Conservation (phyloP, 2,888 invertebrate species). For the Cataglyphis altisquamis region DNA sequence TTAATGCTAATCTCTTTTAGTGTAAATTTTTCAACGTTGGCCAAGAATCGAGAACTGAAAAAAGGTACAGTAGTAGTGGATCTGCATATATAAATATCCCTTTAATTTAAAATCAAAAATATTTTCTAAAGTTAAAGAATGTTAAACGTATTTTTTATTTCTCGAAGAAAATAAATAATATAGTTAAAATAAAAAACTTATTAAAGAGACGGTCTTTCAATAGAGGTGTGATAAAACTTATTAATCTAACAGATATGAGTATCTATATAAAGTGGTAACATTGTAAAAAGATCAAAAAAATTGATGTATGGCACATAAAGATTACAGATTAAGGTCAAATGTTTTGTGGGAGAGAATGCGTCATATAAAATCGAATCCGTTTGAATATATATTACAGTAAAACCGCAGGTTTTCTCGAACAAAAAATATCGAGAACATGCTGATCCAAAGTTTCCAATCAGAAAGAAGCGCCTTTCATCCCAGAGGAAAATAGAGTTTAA, state of each 20-base stretch:
- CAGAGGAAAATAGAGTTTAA: not conserved
- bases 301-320: not conserved
- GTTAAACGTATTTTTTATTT: not conserved
- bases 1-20: not conserved
- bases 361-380: not conserved
- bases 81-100: not conserved
- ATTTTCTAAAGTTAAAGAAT: not conserved
- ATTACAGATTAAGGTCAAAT: not conserved
- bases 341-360: not conserved
- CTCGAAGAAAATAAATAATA: not conserved
- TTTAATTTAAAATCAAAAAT: not conserved
- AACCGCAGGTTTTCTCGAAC: not conserved
- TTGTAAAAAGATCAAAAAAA: not conserved
- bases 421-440: not conserved
- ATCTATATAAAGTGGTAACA: not conserved
- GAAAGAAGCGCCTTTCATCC: not conserved
- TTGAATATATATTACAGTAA: not conserved
- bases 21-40: not conserved
- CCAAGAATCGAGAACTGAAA: not conserved
- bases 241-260: not conserved
- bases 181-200: not conserved
- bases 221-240: not conserved
- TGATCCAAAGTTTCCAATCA: not conserved
- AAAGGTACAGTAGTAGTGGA: not conserved
- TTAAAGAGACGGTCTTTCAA: not conserved